Conservation (phyloP, 2,888 invertebrate species). For the Serripes groenlandicus region DNA sequence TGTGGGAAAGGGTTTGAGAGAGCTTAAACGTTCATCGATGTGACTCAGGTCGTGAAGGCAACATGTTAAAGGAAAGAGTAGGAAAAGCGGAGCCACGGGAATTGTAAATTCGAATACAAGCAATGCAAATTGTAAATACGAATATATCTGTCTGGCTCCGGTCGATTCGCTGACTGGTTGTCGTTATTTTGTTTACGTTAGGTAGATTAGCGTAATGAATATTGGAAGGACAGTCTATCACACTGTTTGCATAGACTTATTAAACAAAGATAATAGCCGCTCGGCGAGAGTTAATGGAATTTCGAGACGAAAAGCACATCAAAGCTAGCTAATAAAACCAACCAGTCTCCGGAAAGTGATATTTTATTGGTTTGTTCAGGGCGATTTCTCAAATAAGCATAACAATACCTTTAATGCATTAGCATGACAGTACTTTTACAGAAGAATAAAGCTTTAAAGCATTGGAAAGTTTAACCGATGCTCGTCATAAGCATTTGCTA, state of each 20-base stretch:
- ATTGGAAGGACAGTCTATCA: constrained; percentile 42
- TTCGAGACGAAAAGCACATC: constrained; percentile 39
- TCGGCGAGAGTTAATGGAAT: constrained; percentile 26
- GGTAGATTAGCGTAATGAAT: constrained; percentile 49
- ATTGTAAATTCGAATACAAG: neutral
- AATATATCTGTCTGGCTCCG: neutral
- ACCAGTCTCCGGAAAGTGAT: neutral
- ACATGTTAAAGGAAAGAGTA: too few species aligned
- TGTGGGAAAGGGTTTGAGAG: too few species aligned
- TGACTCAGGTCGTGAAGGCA: too few species aligned
- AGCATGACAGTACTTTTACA: too few species aligned
- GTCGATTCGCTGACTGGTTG: constrained; percentile 4
- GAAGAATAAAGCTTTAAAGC: too few species aligned
- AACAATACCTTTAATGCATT: too few species aligned
- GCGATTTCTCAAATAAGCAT: too few species aligned
- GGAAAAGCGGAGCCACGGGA: too few species aligned
- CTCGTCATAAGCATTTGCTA: too few species aligned
- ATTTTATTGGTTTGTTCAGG: constrained; percentile 1
- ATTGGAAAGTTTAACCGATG: too few species aligned
- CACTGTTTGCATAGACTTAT: constrained; percentile 45
- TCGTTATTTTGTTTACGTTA: constrained; percentile 50
- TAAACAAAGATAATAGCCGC: constrained; percentile 39
- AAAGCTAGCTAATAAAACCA: constrained; percentile 18
- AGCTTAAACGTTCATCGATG: too few species aligned
- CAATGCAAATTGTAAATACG: too few species aligned